Base-by-base conservation (phyloP, 2,113 vertebrate genomes). In the Poicephalus gulielmi region DNA sequence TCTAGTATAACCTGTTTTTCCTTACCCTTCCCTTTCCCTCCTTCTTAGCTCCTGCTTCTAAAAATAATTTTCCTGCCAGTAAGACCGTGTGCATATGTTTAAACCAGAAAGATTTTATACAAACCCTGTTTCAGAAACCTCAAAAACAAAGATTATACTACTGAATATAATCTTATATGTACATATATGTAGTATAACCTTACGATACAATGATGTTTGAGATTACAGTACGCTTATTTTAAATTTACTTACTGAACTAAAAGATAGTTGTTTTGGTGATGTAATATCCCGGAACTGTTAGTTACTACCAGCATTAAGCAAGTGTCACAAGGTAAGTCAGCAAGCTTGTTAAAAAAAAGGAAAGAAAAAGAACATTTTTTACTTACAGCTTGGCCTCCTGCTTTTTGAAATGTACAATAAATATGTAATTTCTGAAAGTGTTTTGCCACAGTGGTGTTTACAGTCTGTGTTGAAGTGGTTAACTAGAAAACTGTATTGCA, bases 341-440 rank as follows among this genome's bases (percentile, higher is more conserved):
- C 20, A 46, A 39, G 11, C 69, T 94, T 91, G 19, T 78, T 86
- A 50, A 37, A 66, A 71, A 70, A 87, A 74, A 52, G 37, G 9
- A 78, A 59, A 49, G 71, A 78, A 43, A 82, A 55, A 35, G 18
- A 83, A 24, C 11, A 31, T 60, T 76, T 85, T 66, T 89, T 85
- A 57, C 4, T 7, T 82, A 33, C 31, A 67, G 15, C 52, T 57
- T 88, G 84, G 57, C 91, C 41, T 85, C 37, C 53, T 69, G 67
- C 47, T 66, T 94, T 88, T 82, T 91, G 82, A 94, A 84, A 66
- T 64, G 33, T 14, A 92, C 74, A 83, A 87, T 87, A 82, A 91
- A 85, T 82, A 68, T 24, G 17, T 89, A 86, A 91, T 95, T 95
- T 92, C 44, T 83, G 53, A 37, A 92, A 90, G 44, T 62, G 35